Evolutionary conservation across 2,797 vertebrate genomes (phyloP), one percentile per base, ranked within the genome.

Genomic region (Sebastes diaconus): DNA sequence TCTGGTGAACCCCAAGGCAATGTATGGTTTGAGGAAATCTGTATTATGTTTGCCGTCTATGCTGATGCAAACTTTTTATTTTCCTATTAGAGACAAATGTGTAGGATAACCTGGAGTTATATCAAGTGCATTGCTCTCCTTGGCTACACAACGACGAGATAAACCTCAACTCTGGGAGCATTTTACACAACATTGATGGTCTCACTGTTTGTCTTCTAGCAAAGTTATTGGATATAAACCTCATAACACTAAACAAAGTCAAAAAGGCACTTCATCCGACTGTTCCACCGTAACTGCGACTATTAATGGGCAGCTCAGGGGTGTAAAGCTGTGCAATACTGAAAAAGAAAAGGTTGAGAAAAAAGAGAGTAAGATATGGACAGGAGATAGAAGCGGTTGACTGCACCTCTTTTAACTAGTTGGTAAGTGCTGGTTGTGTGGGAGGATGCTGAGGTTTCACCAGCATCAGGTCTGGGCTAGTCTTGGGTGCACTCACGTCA

Each of bases 391-490:
- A 46, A 46, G 7, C 25, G 2, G 6, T n/a, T 4, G 10, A 50
- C 25, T 50, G 50, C n/a, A 36, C n/a, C 52, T 78, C 39, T 24
- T 32, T 52, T 14, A 22, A 67, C 54, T 57, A 67, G 20, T 64
- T 20, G 55, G 4, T n/a, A 58, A 66, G 67, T 20, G 11, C 46
- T 58, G 50, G 27, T 42, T 71, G 61, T 58, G 68, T 77, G 72
- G 73, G 80, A 79, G 71, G 69, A 42, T 63, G 64, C n/a, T 42
- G 36, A 3, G 29, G 36, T 72, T 71, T 30, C 84, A 70, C 14
- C 68, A 46, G 57, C 34, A 75, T 71, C 87, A 84, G 69, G 83
- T 74, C 79, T 39, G 32, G 63, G 77, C 85, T 77, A 30, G 83
- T 75, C 27, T 72, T 42, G 18, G n/a, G 22, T 58, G 34, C 39